phyloP scores from a whole-genome alignment of 2,113 vertebrate genomes.

The Halcyon malimbica region DNA sequence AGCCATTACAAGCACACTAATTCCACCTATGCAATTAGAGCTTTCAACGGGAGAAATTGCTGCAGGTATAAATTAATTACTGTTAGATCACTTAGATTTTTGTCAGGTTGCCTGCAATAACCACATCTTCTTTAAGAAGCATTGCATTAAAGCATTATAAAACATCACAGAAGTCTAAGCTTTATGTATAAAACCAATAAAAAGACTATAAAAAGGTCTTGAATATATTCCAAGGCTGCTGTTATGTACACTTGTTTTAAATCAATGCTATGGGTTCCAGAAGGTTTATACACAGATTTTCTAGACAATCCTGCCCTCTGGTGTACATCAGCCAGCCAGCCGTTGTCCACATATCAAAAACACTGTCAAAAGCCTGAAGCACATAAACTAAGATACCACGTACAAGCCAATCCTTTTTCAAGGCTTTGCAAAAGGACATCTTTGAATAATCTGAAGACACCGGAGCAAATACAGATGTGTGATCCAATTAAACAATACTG shows the following conservation, averaged over 20 bases:
- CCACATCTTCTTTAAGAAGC: background rate
- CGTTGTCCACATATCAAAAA: background rate
- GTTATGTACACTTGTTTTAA: background rate
- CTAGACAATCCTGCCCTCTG: conserved; percentile 50
- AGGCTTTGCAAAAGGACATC: background rate
- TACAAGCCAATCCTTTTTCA: background rate
- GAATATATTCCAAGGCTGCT: background rate
- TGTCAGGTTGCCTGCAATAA: background rate
- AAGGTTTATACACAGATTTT: background rate
- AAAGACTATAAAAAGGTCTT: background rate
- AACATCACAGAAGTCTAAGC: background rate
- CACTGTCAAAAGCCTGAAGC: background rate
- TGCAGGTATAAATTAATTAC: background rate
- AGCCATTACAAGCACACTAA: background rate
- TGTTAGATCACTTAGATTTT: background rate
- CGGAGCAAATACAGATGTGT: background rate
- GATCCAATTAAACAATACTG: background rate
- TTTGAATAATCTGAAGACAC: background rate
- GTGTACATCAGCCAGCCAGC: background rate
- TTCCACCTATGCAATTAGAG: background rate
- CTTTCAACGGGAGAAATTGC: background rate
- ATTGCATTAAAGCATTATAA: background rate
- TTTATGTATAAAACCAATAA: background rate
- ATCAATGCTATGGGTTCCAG: background rate
- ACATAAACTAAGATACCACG: background rate